Percentiles rank a stretch among this genome's conserved stretches.
phyloP scores from a whole-genome alignment of 1,140 invertebrate genomes.

The Teleogryllus occipitalis region DNA sequence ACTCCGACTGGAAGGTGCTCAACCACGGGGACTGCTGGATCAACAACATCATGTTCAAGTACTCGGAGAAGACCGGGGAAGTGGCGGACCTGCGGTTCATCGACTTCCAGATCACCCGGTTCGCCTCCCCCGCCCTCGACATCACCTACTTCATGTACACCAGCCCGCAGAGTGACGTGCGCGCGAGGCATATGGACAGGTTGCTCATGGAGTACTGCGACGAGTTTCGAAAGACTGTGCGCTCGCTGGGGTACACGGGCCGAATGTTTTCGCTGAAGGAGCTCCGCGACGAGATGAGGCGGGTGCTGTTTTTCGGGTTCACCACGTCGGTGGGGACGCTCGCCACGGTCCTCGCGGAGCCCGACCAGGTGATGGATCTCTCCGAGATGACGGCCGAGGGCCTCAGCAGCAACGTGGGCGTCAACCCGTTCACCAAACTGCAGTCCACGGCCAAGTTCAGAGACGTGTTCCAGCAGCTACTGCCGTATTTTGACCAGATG shows the following conservation, averaged over 20 bases:
- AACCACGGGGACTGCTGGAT: slow-evolving; percentile 46
- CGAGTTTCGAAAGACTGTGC: slow-evolving; percentile 33
- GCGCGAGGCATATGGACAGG: slow-evolving; percentile 32
- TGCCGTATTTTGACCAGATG: background rate
- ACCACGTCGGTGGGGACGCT: slow-evolving; percentile 28
- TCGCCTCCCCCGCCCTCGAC: slow-evolving; percentile 44
- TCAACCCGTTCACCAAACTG: background rate
- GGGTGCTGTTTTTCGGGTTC: slow-evolving; percentile 31
- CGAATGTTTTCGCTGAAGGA: slow-evolving; percentile 36
- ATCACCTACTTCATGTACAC: slow-evolving; percentile 48
- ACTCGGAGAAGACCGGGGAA: slow-evolving; percentile 21
- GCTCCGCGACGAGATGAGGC: slow-evolving; percentile 31
- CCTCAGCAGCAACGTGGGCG: background rate
- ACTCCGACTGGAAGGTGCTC: slow-evolving; percentile 29
- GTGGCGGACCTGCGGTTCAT: slow-evolving; percentile 31
- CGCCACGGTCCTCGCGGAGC: slow-evolving; percentile 31
- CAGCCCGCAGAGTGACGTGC: slow-evolving; percentile 36
- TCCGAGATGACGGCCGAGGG: slow-evolving; percentile 25
- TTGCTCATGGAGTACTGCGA: slow-evolving; percentile 38
- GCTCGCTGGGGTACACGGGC: slow-evolving; percentile 33
- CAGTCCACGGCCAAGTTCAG: background rate
- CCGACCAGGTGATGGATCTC: slow-evolving; percentile 27
- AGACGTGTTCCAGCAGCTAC: background rate
- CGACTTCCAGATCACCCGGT: slow-evolving; percentile 35
- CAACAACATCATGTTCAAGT: slow-evolving; percentile 45